Base-by-base conservation (phyloP, 2,888 invertebrate species). In the Ormyrus thymus region DNA sequence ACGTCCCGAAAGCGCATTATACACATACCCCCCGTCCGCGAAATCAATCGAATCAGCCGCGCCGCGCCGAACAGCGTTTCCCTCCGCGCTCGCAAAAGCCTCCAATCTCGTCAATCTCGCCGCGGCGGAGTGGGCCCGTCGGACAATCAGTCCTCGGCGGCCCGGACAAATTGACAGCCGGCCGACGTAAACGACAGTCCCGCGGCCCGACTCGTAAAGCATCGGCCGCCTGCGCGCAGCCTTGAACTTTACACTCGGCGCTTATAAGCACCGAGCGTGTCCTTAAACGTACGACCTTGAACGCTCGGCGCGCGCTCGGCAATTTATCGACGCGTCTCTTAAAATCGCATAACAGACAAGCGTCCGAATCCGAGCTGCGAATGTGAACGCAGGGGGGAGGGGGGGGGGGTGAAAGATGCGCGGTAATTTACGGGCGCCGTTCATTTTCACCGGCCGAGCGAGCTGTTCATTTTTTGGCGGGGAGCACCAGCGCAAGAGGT, bases 301-400 rank as follows among this genome's bases (percentile, higher is more conserved):
- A 62, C 46, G 50, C 55, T 7, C 55, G 55, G 69, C 46, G 51
- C 15, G 11, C 51, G 9, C 29, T 7, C 51, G 65, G 6, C 11
- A 4, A 8, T 13, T 61, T 64, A 58, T 29, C 64, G 76, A 48
- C 71, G 76, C 59, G 76, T 71, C 76, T 71, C 76, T 71, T 77
- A 77, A 77, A 77, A 71, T 71, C 71, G 53, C 65, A 50, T 59
- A 65, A 77, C 71, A 53, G 76, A 77, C 76, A 71, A 65, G 10
- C 70, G 58, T 65, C 70, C 29, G 29, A 29, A 29, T 29, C 29
- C 29, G 29, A 29, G 29, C 29, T 4, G 29, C 29, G 29, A 29
- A 29, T 0, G 29, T 4, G 29, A 29, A n/a, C n/a, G n/a, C n/a
- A n/a, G n/a, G n/a, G n/a, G n/a, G 29, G 29, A 29, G 29, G 1